Conservation (phyloP, 2,888 invertebrate genomes). For the Melieria omissa region DNA sequence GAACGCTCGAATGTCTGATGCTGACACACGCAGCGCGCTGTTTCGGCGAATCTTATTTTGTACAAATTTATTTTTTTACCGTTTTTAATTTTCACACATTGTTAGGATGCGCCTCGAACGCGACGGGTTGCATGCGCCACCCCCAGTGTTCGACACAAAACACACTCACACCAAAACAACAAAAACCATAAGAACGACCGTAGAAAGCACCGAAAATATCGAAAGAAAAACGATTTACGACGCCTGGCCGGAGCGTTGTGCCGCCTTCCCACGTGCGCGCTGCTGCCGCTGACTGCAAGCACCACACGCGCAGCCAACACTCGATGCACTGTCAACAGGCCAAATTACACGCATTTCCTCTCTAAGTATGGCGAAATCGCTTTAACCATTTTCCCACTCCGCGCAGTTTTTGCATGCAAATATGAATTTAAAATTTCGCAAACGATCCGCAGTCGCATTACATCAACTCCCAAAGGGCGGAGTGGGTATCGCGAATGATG, state of each 20-base stretch:
- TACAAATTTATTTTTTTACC: not conserved
- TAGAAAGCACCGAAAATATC: too few relatives aligned
- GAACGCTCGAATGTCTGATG: constrained; percentile 50
- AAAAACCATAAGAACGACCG: too few relatives aligned
- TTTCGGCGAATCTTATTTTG: not conserved
- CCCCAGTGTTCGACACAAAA: not conserved
- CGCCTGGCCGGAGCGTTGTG: too few relatives aligned
- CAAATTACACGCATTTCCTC: constrained; percentile 58
- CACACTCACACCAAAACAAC: too few relatives aligned
- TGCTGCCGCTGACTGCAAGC: constrained; percentile 15
- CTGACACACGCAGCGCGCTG: constrained; percentile 58
- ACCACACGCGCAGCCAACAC: not conserved
- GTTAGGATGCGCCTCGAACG: constrained; percentile 55
- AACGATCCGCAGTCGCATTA: not conserved
- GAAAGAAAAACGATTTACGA: too few relatives aligned
- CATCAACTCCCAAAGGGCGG: constrained; percentile 14
- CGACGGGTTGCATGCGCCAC: constrained; percentile 46
- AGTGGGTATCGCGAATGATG: constrained; percentile 21
- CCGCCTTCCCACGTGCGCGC: not conserved
- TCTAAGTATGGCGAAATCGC: not conserved
- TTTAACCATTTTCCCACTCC: not conserved
- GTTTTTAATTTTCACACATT: constrained; percentile 60
- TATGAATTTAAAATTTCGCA: constrained; percentile 50
- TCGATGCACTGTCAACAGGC: constrained; percentile 47
- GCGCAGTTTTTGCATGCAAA: constrained; percentile 15